Conservation (phyloP, 2,888 invertebrate genomes). For the Liodrosophila aerea region DNA sequence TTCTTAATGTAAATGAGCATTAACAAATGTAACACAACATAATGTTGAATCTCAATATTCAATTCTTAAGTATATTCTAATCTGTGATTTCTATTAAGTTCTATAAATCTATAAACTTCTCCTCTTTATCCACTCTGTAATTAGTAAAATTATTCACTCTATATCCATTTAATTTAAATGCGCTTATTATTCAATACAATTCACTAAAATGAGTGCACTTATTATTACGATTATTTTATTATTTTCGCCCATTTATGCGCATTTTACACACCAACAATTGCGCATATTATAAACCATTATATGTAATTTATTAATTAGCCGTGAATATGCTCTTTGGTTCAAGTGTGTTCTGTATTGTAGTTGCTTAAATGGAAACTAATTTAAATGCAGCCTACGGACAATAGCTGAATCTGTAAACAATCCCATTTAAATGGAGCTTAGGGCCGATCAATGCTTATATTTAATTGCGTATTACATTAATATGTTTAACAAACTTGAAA, state of each 20-base stretch:
- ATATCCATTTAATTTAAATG: not conserved
- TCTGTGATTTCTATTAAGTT: too few relatives aligned
- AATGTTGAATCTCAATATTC: too few relatives aligned
- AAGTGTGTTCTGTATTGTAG: not conserved
- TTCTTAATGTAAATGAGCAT: too few relatives aligned
- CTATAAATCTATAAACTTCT: too few relatives aligned
- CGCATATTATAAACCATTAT: conserved; percentile 17
- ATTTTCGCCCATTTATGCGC: conserved; percentile 18
- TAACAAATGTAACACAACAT: too few relatives aligned
- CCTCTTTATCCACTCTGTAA: too few relatives aligned
- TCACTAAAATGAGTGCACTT: conserved; percentile 8
- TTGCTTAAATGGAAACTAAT: conserved; percentile 24
- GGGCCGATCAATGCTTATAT: conserved; percentile 5
- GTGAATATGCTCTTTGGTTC: conserved; percentile 3
- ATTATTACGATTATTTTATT: conserved; percentile 5
- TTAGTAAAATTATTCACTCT: not conserved
- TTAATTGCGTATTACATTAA: conserved; percentile 17
- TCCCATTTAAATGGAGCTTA: conserved; percentile 22
- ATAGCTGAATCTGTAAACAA: conserved; percentile 4
- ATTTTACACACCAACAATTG: conserved; percentile 3
- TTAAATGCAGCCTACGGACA: conserved; percentile 17
- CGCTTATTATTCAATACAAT: conserved; percentile 6
- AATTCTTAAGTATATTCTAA: too few relatives aligned
- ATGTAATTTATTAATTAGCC: conserved; percentile 31
- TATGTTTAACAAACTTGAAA: not conserved